phyloP scores from a whole-genome alignment of 1,140 invertebrate species.

The Atta texana region DNA sequence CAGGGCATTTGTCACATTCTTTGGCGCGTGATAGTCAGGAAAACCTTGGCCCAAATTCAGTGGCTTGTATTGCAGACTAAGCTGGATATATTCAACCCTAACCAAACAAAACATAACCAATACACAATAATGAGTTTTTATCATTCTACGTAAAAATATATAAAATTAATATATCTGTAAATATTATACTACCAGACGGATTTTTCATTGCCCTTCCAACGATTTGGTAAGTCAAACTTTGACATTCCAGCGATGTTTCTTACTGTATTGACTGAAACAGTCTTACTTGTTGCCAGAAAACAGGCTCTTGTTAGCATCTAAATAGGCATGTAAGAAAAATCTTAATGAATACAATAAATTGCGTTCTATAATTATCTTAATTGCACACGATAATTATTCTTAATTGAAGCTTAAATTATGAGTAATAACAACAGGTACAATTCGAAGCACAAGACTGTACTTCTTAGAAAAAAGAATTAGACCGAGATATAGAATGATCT shows the following conservation, averaged over 20 bases:
- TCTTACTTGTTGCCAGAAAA: conserved; percentile 52
- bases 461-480: background rate
- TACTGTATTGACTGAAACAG: conserved; percentile 31
- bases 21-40: conserved; percentile 96
- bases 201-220: conserved; percentile 86
- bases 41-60: conserved; percentile 99
- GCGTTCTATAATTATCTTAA: background rate
- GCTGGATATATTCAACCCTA: conserved; percentile 98
- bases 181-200: conserved; percentile 86
- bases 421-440: background rate
- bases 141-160: conserved; percentile 3
- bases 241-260: conserved; percentile 75
- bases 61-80: conserved; percentile 95
- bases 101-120: conserved; percentile 76
- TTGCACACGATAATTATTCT: background rate
- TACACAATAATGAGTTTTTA: conserved; percentile 18
- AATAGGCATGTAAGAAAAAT: conserved; percentile 14
- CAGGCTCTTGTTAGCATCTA: conserved; percentile 72
- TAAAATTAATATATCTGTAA: background rate
- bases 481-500: too few relatives aligned
- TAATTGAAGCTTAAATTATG: background rate
- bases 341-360: background rate
- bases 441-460: background rate
- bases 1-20: conserved; percentile 93
- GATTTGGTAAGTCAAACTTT: conserved; percentile 86